Evolutionary conservation across 2,113 vertebrate genomes (phyloP).

Genomic region (Mesitornis unicolor): DNA sequence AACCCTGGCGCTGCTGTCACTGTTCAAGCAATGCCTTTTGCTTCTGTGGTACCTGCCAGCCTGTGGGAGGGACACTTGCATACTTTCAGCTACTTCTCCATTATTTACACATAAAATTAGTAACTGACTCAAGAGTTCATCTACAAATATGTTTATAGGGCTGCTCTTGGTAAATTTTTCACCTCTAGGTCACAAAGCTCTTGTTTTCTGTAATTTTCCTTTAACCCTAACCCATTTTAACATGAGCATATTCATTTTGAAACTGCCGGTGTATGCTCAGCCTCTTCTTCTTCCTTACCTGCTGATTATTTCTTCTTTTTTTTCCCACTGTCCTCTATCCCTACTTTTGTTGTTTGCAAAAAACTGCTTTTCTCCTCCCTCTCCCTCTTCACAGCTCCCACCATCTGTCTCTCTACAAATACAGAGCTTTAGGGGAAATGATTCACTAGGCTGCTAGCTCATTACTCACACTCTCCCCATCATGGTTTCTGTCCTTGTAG

Average conservation of each 20-base stretch:
- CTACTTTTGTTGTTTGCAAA: slow-evolving; percentile 16
- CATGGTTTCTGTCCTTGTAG: slow-evolving; percentile 42
- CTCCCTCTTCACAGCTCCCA: slow-evolving; percentile 52
- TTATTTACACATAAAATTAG: background rate
- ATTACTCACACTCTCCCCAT: slow-evolving; percentile 50
- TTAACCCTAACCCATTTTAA: background rate
- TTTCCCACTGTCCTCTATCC: background rate
- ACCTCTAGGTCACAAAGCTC: background rate
- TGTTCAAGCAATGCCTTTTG: background rate
- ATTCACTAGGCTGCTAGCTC: slow-evolving; percentile 54
- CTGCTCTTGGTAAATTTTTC: background rate
- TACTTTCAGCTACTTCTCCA: background rate
- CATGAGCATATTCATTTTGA: background rate
- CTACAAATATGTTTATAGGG: background rate
- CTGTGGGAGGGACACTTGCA: background rate
- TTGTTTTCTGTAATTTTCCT: background rate
- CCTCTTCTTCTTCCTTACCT: slow-evolving; percentile 25
- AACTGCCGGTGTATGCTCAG: background rate
- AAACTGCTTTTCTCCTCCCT: background rate
- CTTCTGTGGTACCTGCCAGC: background rate
- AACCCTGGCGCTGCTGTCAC: fast-evolving
- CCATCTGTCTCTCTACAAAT: slow-evolving; percentile 64
- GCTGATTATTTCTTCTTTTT: background rate
- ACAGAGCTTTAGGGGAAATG: slow-evolving; percentile 60
- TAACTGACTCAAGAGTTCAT: background rate